Conservation (phyloP, 1,140 invertebrate genomes). For the Goniozus legneri region DNA sequence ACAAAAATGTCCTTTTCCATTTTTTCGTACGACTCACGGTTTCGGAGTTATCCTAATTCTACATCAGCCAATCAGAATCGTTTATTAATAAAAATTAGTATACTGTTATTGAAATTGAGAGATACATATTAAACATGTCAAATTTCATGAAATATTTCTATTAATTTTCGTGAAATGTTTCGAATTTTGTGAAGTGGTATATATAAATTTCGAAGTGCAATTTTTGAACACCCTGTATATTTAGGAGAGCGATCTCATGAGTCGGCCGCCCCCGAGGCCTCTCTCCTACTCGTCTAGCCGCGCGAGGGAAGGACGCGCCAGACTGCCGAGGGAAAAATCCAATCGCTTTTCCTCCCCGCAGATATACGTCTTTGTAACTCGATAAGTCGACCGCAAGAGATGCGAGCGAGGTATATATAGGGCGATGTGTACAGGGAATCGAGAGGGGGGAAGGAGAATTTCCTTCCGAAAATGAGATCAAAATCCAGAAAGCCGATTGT, state of each 20-base stretch:
- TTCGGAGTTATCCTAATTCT: too few relatives aligned
- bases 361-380: conserved; percentile 37
- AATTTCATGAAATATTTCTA: too few relatives aligned
- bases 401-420: conserved; percentile 8
- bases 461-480: conserved; percentile 12
- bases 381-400: conserved; percentile 31
- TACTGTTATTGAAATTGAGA: too few relatives aligned
- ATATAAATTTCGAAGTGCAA: too few relatives aligned
- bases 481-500: not conserved
- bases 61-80: too few relatives aligned
- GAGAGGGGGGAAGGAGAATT: conserved; percentile 15
- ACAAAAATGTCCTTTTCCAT: too few relatives aligned
- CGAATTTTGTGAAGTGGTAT: too few relatives aligned
- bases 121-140: too few relatives aligned
- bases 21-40: too few relatives aligned
- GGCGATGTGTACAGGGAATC: too few relatives aligned
- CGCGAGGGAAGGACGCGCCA: conserved; percentile 15
- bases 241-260: conserved; percentile 26
- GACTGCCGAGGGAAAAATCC: conserved; percentile 31
- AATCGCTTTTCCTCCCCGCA: conserved; percentile 33
- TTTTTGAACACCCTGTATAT: conserved; percentile 12
- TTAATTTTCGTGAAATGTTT: too few relatives aligned
- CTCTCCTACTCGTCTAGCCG: conserved; percentile 13
- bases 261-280: conserved; percentile 21
- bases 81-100: too few relatives aligned